Conservation (phyloP, 2,797 vertebrate species). For the Heterohyrax brucei region DNA sequence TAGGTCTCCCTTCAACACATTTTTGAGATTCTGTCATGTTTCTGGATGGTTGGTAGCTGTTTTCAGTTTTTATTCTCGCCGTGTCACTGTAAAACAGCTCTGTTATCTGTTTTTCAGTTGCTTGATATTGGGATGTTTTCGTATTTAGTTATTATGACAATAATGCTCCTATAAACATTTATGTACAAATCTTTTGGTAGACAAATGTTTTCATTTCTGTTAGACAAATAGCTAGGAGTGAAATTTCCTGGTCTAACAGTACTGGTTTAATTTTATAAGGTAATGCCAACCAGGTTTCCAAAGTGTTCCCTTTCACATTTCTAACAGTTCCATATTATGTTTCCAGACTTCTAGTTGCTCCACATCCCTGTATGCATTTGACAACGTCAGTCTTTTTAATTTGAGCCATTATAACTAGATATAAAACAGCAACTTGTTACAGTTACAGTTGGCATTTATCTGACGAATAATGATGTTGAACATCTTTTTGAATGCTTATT, state of each 20-base stretch:
- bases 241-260: background rate
- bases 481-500: background rate
- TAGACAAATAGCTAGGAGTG: background rate
- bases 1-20: background rate
- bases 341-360: background rate
- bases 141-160: background rate
- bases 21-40: background rate
- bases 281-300: background rate
- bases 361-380: background rate
- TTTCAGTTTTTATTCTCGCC: background rate
- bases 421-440: no score
- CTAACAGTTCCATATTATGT: background rate
- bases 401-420: background rate
- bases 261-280: background rate
- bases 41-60: background rate
- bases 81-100: background rate
- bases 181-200: background rate
- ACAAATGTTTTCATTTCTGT: background rate
- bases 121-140: background rate
- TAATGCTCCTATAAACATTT: background rate
- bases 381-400: background rate
- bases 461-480: background rate
- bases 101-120: background rate
- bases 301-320: no score
- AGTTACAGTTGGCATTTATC: no score